Evolutionary conservation across 2,888 invertebrate genomes (phyloP), one percentile per base, ranked within the genome.

Genomic region (Euzetes globulus): DNA sequence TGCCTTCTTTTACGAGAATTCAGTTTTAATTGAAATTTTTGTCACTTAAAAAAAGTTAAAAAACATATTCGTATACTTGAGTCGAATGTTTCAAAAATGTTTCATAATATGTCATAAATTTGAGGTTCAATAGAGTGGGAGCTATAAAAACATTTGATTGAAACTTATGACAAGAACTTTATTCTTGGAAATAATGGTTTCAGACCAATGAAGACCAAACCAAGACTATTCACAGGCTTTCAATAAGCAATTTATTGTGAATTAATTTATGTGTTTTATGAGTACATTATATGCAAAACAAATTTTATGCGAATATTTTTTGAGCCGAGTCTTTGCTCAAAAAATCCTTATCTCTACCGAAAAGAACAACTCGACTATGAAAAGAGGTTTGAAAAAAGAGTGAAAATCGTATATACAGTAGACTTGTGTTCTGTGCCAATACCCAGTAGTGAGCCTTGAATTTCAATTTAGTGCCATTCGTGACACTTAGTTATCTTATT

Each of bases 401-500:
- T 5, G n/a, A 33, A 33, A 33, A 33, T 33, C 33, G 17, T 52
- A 19, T 19, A 19, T 19, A n/a, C 1, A 52, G n/a, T n/a, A 52
- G 7, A n/a, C 52, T 19, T 19, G 19, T 52, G n/a, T 52, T 17
- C n/a, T 52, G 19, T n/a, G 15, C 15, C 19, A 52, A 52, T 52
- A 19, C 19, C 19, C 33, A 33, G 33, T 33, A 33, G 33, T 52
- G 52, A 52, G 52, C 52, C 52, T 52, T 52, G 52, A 19, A 52
- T 52, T 52, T 7, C n/a, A 52, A n/a, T 52, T 52, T 52, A 52
- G 52, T 52, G 52, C 4, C 13, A 17, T 52, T 52, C 19, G 33
- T 52, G 52, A 52, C 52, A 52, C 52, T 52, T n/a, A 52, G 52
- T 52, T 52, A 52, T 52, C 52, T 52, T n/a, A 52, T 19, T 52